A percentile compares a stretch with the other conserved stretches of the same genome.
Evolutionary conservation across 1,140 invertebrate species (phyloP).

Genomic region (Halesus radiatus): DNA sequence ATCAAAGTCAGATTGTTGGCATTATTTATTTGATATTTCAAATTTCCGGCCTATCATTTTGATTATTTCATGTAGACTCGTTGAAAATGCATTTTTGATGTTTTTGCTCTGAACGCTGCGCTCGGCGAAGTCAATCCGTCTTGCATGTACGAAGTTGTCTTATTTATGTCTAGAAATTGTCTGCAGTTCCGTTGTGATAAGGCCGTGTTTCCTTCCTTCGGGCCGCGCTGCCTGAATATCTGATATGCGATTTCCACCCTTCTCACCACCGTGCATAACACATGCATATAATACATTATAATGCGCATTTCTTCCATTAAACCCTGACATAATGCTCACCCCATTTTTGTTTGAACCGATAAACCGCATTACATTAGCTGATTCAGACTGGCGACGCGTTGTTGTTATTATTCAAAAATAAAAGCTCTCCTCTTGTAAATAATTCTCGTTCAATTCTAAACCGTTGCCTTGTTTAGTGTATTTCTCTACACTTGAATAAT

Average conservation of each 20-base stretch:
- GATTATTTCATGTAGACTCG: background rate
- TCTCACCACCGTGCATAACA: too few relatives aligned
- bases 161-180: conserved; percentile 16
- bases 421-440: too few relatives aligned
- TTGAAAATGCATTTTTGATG: background rate
- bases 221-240: background rate
- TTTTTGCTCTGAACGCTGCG: background rate
- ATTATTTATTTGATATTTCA: background rate
- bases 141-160: conserved; percentile 1
- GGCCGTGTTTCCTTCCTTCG: conserved; percentile 7
- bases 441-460: too few relatives aligned
- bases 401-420: too few relatives aligned
- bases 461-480: background rate
- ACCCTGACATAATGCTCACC: too few relatives aligned
- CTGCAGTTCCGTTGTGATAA: conserved; percentile 27
- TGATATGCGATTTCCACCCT: background rate
- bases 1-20: too few relatives aligned
- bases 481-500: conserved; percentile 33
- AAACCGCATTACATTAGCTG: too few relatives aligned
- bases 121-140: background rate
- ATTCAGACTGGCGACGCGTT: too few relatives aligned
- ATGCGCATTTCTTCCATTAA: too few relatives aligned
- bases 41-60: too few relatives aligned
- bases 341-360: too few relatives aligned
- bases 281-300: too few relatives aligned